Evolutionary conservation across 2,888 invertebrate genomes (phyloP).

Genomic region (Eupeodes luniger): DNA sequence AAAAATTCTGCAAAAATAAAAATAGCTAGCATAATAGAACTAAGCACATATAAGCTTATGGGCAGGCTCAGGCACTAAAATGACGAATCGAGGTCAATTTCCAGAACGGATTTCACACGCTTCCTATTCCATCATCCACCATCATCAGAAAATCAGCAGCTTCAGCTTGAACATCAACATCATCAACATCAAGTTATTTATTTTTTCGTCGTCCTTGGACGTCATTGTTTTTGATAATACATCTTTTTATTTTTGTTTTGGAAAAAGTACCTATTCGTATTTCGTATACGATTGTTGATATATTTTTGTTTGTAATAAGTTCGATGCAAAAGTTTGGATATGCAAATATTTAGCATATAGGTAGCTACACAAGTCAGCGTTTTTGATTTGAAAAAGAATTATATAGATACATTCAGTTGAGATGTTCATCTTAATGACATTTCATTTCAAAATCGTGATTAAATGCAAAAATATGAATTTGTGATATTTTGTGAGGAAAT

Average conservation of each 20-base stretch:
- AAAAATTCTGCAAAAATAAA: slow-evolving; percentile 58
- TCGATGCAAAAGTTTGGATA: slow-evolving; percentile 10
- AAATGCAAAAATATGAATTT: too few species aligned
- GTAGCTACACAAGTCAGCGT: slow-evolving; percentile 15
- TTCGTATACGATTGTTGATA: neutral
- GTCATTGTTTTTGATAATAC: slow-evolving; percentile 9
- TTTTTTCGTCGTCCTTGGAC: slow-evolving; percentile 58
- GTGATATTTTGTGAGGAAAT: too few species aligned
- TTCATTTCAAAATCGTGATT: too few species aligned
- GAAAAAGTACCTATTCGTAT: neutral
- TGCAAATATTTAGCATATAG: neutral
- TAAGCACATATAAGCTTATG: slow-evolving; percentile 20
- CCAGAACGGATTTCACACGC: slow-evolving; percentile 61
- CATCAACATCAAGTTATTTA: slow-evolving; percentile 46
- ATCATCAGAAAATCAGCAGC: slow-evolving; percentile 17
- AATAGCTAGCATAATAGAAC: slow-evolving; percentile 35
- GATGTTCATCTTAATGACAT: neutral
- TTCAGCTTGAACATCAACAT: slow-evolving; percentile 11
- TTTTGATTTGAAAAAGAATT: slow-evolving; percentile 18
- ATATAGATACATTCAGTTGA: too few species aligned
- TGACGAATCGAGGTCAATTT: slow-evolving; percentile 74
- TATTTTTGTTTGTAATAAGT: neutral
- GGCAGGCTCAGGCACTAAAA: slow-evolving; percentile 51
- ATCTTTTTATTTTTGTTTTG: neutral
- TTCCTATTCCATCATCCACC: slow-evolving; percentile 56